phyloP scores from a whole-genome alignment of 2,113 vertebrate species.

The Hippolais icterina region DNA sequence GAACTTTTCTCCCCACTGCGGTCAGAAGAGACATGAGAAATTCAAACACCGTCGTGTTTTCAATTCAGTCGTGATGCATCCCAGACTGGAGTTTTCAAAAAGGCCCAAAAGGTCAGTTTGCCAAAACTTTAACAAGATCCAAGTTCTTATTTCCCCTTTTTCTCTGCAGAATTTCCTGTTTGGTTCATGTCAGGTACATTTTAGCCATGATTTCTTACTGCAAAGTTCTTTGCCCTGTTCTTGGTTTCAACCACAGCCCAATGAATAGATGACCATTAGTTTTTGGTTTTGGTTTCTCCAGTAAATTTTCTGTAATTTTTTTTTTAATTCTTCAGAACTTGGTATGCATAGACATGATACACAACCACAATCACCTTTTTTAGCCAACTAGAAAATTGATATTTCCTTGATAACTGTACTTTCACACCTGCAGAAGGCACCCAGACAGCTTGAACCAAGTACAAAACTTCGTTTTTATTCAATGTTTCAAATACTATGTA shows the following conservation, averaged over 20 bases:
- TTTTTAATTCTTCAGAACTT: background rate
- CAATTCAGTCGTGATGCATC: background rate
- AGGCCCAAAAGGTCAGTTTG: background rate
- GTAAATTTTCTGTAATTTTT: background rate
- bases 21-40: background rate
- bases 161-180: background rate
- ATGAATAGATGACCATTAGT: background rate
- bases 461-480: background rate
- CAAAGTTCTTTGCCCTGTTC: background rate
- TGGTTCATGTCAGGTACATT: rapidly evolving
- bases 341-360: background rate
- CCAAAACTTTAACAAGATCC: background rate
- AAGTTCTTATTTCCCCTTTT: background rate
- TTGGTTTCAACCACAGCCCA: background rate
- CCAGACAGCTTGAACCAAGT: background rate
- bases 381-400: background rate
- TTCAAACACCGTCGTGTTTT: background rate
- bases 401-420: background rate
- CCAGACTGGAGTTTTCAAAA: background rate
- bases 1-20: rapidly evolving
- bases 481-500: background rate
- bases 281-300: background rate
- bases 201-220: background rate
- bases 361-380: background rate
- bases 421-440: background rate